Evolutionary conservation across 2,888 invertebrate species (phyloP).

Genomic region (Leptopilina drosophilae): DNA sequence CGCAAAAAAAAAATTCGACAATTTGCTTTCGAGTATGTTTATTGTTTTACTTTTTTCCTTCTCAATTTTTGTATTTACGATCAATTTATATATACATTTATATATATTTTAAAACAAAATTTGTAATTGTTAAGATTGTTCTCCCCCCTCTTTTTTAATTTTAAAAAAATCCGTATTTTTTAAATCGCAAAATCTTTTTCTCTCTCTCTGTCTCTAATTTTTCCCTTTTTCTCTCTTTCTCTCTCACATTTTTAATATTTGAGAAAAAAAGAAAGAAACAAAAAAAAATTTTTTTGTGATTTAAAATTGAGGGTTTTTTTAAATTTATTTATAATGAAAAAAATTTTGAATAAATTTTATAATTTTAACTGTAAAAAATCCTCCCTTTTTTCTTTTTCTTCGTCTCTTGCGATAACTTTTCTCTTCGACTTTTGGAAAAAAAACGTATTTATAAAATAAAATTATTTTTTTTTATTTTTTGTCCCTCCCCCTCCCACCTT

Average conservation of each 20-base stretch:
- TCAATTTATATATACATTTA: not conserved
- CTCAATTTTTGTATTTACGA: constrained; percentile 8
- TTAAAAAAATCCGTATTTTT: constrained; percentile 50
- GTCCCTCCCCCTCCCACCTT: not conserved
- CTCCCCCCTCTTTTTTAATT: too few relatives aligned
- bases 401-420: too few relatives aligned
- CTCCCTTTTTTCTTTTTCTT: too few relatives aligned
- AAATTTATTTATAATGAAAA: too few relatives aligned
- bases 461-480: too few relatives aligned
- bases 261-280: not conserved
- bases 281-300: not conserved
- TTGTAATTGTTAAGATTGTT: not conserved
- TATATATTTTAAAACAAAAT: not conserved
- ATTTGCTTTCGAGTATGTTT: constrained; percentile 49
- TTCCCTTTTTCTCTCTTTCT: not conserved
- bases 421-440: too few relatives aligned
- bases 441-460: too few relatives aligned
- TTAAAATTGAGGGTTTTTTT: constrained; percentile 2
- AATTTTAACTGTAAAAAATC: not conserved
- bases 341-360: not conserved
- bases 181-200: constrained; percentile 49
- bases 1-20: too few relatives aligned
- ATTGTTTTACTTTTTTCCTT: not conserved
- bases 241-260: not conserved
- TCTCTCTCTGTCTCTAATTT: not conserved